A percentile compares a stretch with the other conserved stretches of the same genome.
Evolutionary conservation across 2,888 invertebrate species (phyloP).

Genomic region (Aporophyla nigra): DNA sequence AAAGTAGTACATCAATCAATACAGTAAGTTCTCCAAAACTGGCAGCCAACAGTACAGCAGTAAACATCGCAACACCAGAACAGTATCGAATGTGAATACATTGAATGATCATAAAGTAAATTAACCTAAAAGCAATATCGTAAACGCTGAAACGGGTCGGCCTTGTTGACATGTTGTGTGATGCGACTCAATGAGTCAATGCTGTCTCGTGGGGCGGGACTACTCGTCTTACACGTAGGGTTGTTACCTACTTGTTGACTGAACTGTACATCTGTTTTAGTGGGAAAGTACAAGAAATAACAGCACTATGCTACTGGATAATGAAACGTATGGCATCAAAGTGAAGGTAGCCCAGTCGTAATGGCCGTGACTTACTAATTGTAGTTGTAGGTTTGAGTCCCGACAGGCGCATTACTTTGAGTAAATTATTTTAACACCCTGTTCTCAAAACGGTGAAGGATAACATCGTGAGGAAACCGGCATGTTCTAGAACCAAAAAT

Average conservation of each 20-base stretch:
- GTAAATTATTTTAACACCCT: too few relatives aligned
- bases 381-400: too few relatives aligned
- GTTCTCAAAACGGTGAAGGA: too few relatives aligned
- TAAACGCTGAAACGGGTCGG: slow-evolving; percentile 80
- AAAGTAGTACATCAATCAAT: not conserved
- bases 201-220: slow-evolving; percentile 68
- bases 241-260: slow-evolving; percentile 41
- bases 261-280: not conserved
- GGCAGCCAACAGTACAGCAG: not conserved
- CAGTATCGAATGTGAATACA: slow-evolving; percentile 48
- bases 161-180: slow-evolving; percentile 84
- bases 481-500: too few relatives aligned
- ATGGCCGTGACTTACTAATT: too few relatives aligned
- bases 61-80: slow-evolving; percentile 24
- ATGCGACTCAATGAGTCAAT: slow-evolving; percentile 85
- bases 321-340: too few relatives aligned
- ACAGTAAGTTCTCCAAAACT: not conserved
- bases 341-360: too few relatives aligned
- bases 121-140: slow-evolving; percentile 85
- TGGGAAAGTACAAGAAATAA: too few relatives aligned
- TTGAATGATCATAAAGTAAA: slow-evolving; percentile 78
- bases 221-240: slow-evolving; percentile 57
- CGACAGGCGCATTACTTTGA: too few relatives aligned
- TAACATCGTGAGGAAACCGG: too few relatives aligned
- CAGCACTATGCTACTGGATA: too few relatives aligned